A percentile compares a stretch with the other conserved stretches of the same genome.
Conservation (phyloP, 2,888 invertebrate genomes). For the Microctonus hyperodae region DNA sequence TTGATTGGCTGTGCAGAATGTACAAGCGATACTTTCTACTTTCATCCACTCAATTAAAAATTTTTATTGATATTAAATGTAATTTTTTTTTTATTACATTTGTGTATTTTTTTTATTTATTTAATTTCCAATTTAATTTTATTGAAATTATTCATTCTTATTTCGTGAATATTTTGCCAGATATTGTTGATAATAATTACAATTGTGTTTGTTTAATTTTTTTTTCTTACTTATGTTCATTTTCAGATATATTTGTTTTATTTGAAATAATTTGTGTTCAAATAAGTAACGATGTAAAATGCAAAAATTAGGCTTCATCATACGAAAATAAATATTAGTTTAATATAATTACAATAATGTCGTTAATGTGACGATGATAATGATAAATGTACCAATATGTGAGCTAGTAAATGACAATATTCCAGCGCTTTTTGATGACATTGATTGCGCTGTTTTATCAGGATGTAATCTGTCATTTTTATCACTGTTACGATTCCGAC, state of each 20-base stretch:
- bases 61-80: not conserved
- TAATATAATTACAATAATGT: conserved; percentile 37
- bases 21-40: conserved; percentile 29
- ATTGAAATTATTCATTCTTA: too few species aligned
- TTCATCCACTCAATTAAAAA: conserved; percentile 25
- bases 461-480: conserved; percentile 46
- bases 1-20: conserved; percentile 39
- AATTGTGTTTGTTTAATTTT: not conserved
- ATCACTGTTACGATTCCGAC: conserved; percentile 34
- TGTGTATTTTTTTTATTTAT: too few species aligned
- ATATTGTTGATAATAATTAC: not conserved
- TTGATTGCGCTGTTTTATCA: conserved; percentile 56
- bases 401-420: conserved; percentile 31
- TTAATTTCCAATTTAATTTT: too few species aligned
- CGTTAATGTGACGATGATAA: conserved; percentile 30
- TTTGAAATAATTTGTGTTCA: not conserved
- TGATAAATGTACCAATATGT: conserved; percentile 25
- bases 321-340: too few species aligned
- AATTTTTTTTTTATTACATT: not conserved
- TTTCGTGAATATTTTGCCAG: not conserved
- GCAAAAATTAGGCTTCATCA: too few species aligned
- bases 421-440: conserved; percentile 52
- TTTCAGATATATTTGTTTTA: too few species aligned
- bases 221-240: not conserved
- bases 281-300: too few species aligned